Percentiles rank a stretch among this genome's conserved stretches.
Conservation (phyloP, 1,140 invertebrate species). For the Atta texana region DNA sequence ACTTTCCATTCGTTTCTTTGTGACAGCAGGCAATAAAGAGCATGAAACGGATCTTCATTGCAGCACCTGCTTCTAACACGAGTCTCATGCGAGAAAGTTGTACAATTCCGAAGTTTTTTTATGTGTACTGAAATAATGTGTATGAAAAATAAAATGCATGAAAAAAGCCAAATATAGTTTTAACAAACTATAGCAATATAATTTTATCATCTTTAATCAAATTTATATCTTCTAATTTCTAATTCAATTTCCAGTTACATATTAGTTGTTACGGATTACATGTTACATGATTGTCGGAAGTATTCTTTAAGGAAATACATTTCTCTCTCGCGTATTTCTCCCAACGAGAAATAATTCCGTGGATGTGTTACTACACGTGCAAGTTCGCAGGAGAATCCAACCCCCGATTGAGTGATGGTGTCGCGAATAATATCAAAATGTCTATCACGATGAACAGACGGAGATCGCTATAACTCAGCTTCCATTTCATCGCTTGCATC, state of each 20-base stretch:
- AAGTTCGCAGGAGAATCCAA: conserved; percentile 18
- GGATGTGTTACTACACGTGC: not conserved
- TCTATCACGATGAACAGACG: conserved; percentile 29
- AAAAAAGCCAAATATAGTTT: not conserved
- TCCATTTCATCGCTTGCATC: not conserved
- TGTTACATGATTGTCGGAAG: not conserved
- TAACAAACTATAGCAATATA: no score
- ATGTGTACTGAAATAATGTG: not conserved
- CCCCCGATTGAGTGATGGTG: not conserved
- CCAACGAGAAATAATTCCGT: not conserved
- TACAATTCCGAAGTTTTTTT: not conserved
- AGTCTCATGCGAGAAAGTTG: not conserved
- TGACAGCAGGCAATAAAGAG: conserved; percentile 21
- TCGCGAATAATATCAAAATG: conserved; percentile 34
- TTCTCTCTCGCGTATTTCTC: conserved; percentile 4
- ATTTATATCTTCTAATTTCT: not conserved
- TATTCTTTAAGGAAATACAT: not conserved
- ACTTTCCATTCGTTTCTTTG: conserved; percentile 33
- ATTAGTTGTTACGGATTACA: not conserved
- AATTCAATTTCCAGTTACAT: not conserved
- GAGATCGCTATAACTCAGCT: conserved; percentile 16
- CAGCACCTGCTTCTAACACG: conserved; percentile 15
- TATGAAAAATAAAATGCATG: not conserved
- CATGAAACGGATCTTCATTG: conserved; percentile 16
- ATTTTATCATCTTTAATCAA: not conserved